These are phyloP conservation scores for Salpingus planirostris DNA, from an alignment of 2,888 invertebrate genomes.

Conservation along the genomic window DNA sequence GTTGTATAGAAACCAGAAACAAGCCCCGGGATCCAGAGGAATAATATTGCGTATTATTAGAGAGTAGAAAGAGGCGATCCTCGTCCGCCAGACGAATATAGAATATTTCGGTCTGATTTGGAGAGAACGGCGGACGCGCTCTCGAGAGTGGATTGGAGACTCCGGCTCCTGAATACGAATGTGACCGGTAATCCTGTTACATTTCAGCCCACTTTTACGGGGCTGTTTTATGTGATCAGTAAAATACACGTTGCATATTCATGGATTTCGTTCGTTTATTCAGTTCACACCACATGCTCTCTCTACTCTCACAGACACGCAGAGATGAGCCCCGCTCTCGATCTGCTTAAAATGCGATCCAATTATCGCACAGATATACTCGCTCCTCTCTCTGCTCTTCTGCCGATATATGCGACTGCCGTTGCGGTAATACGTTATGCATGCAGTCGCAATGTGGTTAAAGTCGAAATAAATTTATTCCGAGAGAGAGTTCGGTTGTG, in stretches of 20 bases:
- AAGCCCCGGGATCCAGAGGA: too few relatives aligned
- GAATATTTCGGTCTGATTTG: constrained; percentile 29
- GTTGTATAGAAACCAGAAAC: too few relatives aligned
- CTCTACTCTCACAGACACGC: constrained; percentile 11
- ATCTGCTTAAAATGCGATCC: constrained; percentile 28
- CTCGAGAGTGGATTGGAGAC: constrained; percentile 5
- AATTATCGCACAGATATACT: too few relatives aligned
- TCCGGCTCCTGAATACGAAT: constrained; percentile 26
- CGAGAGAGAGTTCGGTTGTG: too few relatives aligned
- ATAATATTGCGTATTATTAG: too few relatives aligned
- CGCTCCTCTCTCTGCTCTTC: too few relatives aligned
- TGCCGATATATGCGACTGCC: too few relatives aligned
- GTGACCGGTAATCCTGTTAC: constrained; percentile 29
- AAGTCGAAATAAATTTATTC: too few relatives aligned
- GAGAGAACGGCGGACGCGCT: constrained; percentile 7
- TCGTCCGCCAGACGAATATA: constrained; percentile 24
- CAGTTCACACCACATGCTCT: constrained; percentile 23
- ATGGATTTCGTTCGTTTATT: constrained; percentile 29
- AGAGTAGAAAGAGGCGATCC: too few relatives aligned
- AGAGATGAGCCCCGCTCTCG: constrained; percentile 10
- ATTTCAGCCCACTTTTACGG: constrained; percentile 29
- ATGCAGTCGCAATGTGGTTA: too few relatives aligned
- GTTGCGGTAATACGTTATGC: too few relatives aligned
- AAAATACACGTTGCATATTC: constrained; percentile 35
- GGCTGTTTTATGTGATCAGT: constrained; percentile 33